Conservation (phyloP, 2,797 vertebrate species). For the Eremophila alpestris region DNA sequence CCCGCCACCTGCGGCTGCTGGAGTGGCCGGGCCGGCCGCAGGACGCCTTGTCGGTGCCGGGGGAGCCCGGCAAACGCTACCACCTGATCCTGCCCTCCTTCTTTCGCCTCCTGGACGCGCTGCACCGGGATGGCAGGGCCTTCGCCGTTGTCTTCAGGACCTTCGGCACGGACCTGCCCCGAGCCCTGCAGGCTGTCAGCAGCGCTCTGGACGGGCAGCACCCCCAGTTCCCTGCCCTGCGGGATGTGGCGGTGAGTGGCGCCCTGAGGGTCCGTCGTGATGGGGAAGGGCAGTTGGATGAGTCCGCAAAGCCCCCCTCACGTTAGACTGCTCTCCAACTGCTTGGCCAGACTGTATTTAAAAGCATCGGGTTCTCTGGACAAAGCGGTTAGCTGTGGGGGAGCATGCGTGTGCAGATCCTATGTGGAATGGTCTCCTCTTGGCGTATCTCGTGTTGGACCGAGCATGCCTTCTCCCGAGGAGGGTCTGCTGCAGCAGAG, state of each 20-base stretch:
- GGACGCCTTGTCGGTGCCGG: constrained; percentile 75
- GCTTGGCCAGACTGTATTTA: not conserved
- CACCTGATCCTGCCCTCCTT: constrained; percentile 90
- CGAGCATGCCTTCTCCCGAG: not conserved
- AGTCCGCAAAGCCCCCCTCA: not conserved
- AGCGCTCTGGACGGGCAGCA: constrained; percentile 81
- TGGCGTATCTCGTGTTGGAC: fast-evolving
- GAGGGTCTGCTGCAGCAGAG: not conserved
- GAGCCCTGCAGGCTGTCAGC: constrained; percentile 72
- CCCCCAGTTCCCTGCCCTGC: constrained; percentile 84
- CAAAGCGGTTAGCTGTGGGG: not conserved
- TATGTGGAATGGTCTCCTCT: not conserved
- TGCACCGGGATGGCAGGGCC: constrained; percentile 72
- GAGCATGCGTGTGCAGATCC: not conserved
- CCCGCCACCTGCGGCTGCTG: constrained; percentile 80
- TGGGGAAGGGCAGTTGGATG: not conserved
- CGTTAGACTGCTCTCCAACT: fast-evolving
- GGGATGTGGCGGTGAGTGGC: constrained; percentile 76
- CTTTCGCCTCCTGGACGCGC: constrained; percentile 83
- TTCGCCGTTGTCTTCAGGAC: constrained; percentile 86
- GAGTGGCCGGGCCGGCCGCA: constrained; percentile 81
- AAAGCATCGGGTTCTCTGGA: not conserved
- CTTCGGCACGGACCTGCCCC: constrained; percentile 85
- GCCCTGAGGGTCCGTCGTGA: fast-evolving
- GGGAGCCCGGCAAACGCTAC: constrained; percentile 78